Evolutionary conservation across 1,140 invertebrate species (phyloP).

Genomic region (Campodea augens): DNA sequence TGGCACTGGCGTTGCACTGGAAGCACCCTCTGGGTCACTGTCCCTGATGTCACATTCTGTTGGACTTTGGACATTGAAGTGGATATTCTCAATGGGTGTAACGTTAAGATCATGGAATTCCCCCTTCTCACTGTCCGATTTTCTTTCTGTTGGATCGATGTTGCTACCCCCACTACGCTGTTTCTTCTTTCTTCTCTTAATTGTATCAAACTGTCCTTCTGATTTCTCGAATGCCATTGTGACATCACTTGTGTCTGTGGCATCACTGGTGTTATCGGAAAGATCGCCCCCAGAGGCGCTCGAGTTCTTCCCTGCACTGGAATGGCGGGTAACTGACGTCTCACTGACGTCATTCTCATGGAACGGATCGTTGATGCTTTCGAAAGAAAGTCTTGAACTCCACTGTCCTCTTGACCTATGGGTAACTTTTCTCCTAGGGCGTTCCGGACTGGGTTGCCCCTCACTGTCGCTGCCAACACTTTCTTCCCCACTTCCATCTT

Average conservation of each 20-base stretch:
- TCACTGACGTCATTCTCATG: slow-evolving; percentile 8
- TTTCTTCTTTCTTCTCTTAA: slow-evolving; percentile 59
- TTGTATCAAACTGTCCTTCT: slow-evolving; percentile 57
- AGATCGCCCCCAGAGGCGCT: neutral
- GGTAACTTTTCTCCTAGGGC: slow-evolving; percentile 54
- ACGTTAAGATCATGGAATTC: too few relatives aligned
- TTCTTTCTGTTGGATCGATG: slow-evolving; percentile 15
- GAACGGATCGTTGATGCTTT: slow-evolving; percentile 12
- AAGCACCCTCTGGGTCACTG: neutral
- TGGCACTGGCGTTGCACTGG: neutral
- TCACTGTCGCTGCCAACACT: slow-evolving; percentile 69
- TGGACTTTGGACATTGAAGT: too few relatives aligned
- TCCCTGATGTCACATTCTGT: too few relatives aligned
- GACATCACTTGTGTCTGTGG: neutral
- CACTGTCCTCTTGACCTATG: slow-evolving; percentile 43
- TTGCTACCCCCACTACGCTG: slow-evolving; percentile 25
- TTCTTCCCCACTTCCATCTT: slow-evolving; percentile 65
- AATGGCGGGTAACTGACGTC: neutral
- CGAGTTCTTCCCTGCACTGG: too few relatives aligned
- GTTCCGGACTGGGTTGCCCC: slow-evolving; percentile 64
- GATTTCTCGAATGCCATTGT: slow-evolving; percentile 36
- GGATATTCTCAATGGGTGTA: too few relatives aligned
- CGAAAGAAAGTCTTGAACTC: neutral
- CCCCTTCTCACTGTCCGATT: slow-evolving; percentile 14
- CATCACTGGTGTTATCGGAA: neutral